Percentiles rank a stretch among this genome's conserved stretches.
Conservation (phyloP, 2,113 vertebrate species). For the Mormyrus lacerda region DNA sequence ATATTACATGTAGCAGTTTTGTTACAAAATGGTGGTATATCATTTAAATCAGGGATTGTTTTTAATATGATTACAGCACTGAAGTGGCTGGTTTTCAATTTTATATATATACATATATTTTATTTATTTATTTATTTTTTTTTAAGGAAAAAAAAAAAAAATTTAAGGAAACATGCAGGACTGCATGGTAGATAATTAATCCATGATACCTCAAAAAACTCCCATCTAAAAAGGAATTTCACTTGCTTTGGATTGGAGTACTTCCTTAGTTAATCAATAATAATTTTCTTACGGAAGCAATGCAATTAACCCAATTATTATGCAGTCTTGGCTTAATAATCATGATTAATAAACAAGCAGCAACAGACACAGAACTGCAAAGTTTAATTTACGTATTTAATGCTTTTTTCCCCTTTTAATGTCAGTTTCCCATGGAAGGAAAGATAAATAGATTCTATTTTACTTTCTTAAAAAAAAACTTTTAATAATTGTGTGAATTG, state of each 20-base stretch:
- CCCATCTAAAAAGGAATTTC: neutral
- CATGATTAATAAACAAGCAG: neutral
- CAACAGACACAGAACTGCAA: neutral
- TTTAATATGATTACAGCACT: neutral
- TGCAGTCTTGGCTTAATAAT: slow-evolving; percentile 4
- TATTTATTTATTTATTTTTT: no score
- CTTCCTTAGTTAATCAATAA: neutral
- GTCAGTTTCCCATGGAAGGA: neutral
- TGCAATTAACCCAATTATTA: slow-evolving; percentile 16
- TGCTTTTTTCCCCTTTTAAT: neutral
- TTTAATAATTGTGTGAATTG: neutral
- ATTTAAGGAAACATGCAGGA: neutral
- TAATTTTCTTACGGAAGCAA: slow-evolving; percentile 2
- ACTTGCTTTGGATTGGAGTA: neutral
- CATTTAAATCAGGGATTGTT: neutral
- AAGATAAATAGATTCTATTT: slow-evolving; percentile 2
- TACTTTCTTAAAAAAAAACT: neutral
- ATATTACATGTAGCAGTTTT: neutral
- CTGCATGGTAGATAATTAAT: neutral
- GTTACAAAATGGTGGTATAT: neutral
- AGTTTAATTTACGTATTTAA: slow-evolving; percentile 12
- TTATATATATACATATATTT: neutral
- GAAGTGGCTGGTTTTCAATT: neutral
- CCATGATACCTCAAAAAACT: neutral
- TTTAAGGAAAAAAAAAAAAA: no score